phyloP scores from a whole-genome alignment of 2,113 vertebrate genomes.

The Callionymus lyra region DNA sequence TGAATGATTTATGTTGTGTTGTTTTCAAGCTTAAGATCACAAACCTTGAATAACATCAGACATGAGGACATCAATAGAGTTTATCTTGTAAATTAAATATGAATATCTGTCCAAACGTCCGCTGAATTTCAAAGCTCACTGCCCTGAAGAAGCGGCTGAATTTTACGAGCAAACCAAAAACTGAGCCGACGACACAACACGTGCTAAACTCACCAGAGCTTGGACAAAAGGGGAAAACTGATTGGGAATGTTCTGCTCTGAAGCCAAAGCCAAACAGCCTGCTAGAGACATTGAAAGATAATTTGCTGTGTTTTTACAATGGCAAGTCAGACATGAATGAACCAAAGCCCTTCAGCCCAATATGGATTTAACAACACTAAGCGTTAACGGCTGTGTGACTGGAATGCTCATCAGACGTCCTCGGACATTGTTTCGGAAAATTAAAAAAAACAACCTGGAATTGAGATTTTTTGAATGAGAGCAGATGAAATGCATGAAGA shows the following conservation, averaged over 20 bases:
- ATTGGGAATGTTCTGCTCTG: conserved; percentile 2
- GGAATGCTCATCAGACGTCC: conserved; percentile 17
- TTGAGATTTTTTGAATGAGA: not conserved
- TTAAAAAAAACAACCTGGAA: conserved; percentile 1
- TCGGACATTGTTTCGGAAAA: conserved; percentile 10
- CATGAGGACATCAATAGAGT: too few species aligned
- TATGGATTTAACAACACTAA: conserved; percentile 25
- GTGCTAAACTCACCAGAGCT: conserved; percentile 5
- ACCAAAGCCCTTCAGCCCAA: conserved; percentile 1
- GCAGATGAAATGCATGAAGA: too few species aligned
- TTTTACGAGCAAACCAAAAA: not conserved
- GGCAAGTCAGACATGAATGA: conserved; percentile 10
- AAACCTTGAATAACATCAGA: too few species aligned
- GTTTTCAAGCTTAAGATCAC: too few species aligned
- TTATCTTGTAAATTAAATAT: too few species aligned
- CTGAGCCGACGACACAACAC: conserved; percentile 5
- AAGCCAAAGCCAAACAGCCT: conserved; percentile 4
- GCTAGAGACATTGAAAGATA: conserved; percentile 4
- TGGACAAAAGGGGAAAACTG: conserved; percentile 2
- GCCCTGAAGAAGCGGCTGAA: not conserved
- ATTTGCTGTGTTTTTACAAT: conserved; percentile 3
- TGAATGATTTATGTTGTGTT: too few species aligned
- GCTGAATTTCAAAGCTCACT: not conserved
- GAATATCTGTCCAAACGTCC: too few species aligned
- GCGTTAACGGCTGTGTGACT: conserved; percentile 16